Evolutionary conservation across 2,888 invertebrate genomes (phyloP), one percentile per base, ranked within the genome.

Genomic region (Bibio marci): DNA sequence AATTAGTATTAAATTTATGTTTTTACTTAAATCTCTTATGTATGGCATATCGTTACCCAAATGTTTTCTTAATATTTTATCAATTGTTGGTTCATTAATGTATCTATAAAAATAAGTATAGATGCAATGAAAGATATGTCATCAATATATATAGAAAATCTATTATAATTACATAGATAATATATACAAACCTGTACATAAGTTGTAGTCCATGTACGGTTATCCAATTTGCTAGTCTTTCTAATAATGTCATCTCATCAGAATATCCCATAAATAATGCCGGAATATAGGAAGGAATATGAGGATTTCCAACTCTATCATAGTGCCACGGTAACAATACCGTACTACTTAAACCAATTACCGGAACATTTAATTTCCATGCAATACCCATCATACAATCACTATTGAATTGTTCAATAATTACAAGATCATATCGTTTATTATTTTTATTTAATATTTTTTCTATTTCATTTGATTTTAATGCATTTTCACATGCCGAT

Each of bases 371-470:
- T 12, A 78, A 65, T 47, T 72, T 69, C 48, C 76, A 65, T 0
- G 71, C 73, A 26, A 83, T 54, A 2, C 72, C 75, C 46, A 79
- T 57, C 52, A 72, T 71, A 52, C 82, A 80, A 50, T 82, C 77
- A 36, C 70, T 69, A 46, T 78, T 78, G 52, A 83, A 82, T 40
- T 70, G 70, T 57, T 83, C 81, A 38, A 72, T 61, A 1, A 83
- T 53, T 6, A 80, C 64, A 1, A 82, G 54, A 54, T 85, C 80
- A 49, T 71, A 80, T 35, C 68, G 69, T 3, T 62, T 56, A 44
- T 64, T 62, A 3, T n/a, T 22, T n/a, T n/a, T n/a, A 13, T 3
- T 14, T 12, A 37, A 3, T 52, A 49, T 32, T 59, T 56, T 37
- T 15, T 37, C 22, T 4, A 37, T 22, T 12, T 57, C 56, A 14